Base-by-base conservation (phyloP, 2,888 invertebrate genomes). In the Nymphalis c-album region DNA sequence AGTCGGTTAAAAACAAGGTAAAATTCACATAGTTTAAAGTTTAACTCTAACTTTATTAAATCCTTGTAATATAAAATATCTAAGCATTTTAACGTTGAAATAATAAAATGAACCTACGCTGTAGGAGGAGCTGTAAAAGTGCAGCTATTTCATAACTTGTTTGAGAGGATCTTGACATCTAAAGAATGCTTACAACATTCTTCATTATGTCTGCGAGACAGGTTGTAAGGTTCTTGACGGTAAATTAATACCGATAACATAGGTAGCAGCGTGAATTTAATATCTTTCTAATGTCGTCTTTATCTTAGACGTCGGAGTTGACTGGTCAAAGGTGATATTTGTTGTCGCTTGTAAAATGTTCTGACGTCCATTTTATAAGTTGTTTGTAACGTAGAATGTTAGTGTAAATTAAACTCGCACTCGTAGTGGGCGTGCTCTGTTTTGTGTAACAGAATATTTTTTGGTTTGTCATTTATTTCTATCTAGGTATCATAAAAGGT, bases 71-170 rank as follows among this genome's bases (percentile, higher is more conserved):
- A 17, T 48, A 18, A 48, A 48, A 48, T 48, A 48, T 18, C 18
- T 1, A 57, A 57, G 5, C 13, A 40, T 40, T 35, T 57, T 17
- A 40, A n/a, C 13, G 18, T 57, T 18, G 10, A 40, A 57, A 57
- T 40, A 40, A 35, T 40, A 18, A 40, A 31, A 3, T 16, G 17
- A 13, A 40, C 7, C n/a, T 8, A 17, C n/a, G 57, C 18, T 57
- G 35, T n/a, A n/a, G n/a, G n/a, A n/a, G n/a, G 40, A 10, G 18
- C 35, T 18, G 35, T 57, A 57, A 55, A 55, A 35, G 55, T 55
- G 31, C n/a, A 55, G 55, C n/a, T 17, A 26, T 55, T 57, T 57
- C 35, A 13, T 8, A 40, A 10, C 35, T 40, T 57, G 31, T 40
- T 57, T 18, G 20, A 57, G 40, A 57, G n/a, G 6, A 31, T 31